These are phyloP conservation scores for Hemibates koningsi DNA, from an alignment of 2,113 vertebrate species.

Conservation along the genomic window DNA sequence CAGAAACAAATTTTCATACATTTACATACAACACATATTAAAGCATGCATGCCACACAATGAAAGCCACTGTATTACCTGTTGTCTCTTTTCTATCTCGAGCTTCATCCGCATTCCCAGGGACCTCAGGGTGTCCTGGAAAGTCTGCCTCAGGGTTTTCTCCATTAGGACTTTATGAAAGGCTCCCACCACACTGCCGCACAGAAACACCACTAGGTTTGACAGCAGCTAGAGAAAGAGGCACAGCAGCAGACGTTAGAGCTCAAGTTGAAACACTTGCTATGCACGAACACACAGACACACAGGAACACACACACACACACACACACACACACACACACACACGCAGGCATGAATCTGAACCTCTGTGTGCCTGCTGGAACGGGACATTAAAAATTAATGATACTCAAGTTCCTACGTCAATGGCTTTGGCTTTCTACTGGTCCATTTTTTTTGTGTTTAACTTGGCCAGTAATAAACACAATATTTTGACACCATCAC, in stretches of 20 bases:
- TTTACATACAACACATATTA: not conserved
- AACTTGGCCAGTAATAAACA: not conserved
- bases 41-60: not conserved
- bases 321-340: not conserved
- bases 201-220: constrained; percentile 83
- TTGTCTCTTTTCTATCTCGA: constrained; percentile 93
- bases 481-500: not conserved
- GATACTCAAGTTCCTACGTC: not conserved
- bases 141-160: constrained; percentile 85
- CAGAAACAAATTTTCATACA: not conserved
- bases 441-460: not conserved
- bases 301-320: too few relatives aligned
- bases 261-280: not conserved
- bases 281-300: not conserved
- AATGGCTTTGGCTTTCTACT: not conserved
- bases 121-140: constrained; percentile 88
- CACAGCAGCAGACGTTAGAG: not conserved
- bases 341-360: not conserved
- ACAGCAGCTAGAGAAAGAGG: constrained; percentile 75
- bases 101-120: constrained; percentile 87
- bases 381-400: not conserved
- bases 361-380: not conserved
- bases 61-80: constrained; percentile 65
- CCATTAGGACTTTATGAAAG: constrained; percentile 93
- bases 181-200: constrained; percentile 87